Conservation (phyloP, 2,888 invertebrate genomes). For the Papilio demoleus region DNA sequence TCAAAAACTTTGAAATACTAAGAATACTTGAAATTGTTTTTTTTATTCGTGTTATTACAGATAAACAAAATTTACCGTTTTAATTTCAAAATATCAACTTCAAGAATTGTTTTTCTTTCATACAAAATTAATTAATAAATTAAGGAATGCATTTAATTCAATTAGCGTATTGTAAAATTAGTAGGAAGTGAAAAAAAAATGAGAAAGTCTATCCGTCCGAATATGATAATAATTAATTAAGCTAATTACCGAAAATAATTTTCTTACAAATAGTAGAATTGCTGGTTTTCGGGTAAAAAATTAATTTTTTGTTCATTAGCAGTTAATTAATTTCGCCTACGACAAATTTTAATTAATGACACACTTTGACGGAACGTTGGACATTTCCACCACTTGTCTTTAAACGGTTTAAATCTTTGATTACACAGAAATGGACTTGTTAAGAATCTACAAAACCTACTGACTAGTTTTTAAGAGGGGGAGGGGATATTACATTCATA, state of each 20-base stretch:
- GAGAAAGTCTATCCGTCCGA: background rate
- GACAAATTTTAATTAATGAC: constrained; percentile 23
- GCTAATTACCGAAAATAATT: constrained; percentile 13
- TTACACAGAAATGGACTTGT: too few relatives aligned
- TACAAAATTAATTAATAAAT: background rate
- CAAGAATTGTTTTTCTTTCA: background rate
- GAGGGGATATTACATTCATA: too few relatives aligned
- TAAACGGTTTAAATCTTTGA: constrained; percentile 46
- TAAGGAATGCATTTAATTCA: background rate
- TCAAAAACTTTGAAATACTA: too few relatives aligned
- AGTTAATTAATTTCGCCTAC: constrained; percentile 13
- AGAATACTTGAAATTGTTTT: too few relatives aligned
- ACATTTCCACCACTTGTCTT: constrained; percentile 41
- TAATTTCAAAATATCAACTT: background rate
- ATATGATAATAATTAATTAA: constrained; percentile 8
- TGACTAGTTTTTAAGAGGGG: too few relatives aligned
- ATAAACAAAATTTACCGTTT: background rate
- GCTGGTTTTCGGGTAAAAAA: background rate
- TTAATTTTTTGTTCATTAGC: constrained; percentile 17
- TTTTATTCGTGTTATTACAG: too few relatives aligned
- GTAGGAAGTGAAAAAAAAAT: background rate
- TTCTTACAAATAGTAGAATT: constrained; percentile 10
- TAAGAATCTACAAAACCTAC: too few relatives aligned
- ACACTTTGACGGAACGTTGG: constrained; percentile 42
- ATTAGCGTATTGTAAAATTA: background rate